These are phyloP conservation scores for Ischnura elegans DNA, from an alignment of 2,888 invertebrate genomes.

Conservation along the genomic window DNA sequence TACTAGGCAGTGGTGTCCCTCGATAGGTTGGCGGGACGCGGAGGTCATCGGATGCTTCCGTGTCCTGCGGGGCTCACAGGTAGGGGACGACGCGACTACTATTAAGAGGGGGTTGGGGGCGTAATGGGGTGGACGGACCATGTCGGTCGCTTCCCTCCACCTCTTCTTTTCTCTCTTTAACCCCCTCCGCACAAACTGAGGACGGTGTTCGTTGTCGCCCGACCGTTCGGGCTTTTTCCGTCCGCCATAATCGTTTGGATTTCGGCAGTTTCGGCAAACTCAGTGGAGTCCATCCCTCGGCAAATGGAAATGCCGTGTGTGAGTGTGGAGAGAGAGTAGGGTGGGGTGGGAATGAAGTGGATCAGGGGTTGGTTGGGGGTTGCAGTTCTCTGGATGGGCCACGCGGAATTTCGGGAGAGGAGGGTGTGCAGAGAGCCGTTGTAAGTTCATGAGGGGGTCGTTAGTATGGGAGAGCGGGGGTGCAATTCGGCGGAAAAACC, in stretches of 20 bases:
- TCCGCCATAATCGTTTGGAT: conserved; percentile 37
- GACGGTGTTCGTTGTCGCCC: background rate
- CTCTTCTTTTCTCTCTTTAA: background rate
- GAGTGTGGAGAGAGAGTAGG: background rate
- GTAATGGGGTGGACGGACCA: background rate
- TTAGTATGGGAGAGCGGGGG: background rate
- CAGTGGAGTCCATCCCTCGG: background rate
- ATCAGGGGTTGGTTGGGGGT: background rate
- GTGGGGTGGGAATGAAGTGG: background rate
- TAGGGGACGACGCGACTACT: background rate
- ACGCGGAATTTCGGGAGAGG: background rate
- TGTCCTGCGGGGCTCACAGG: too few relatives aligned
- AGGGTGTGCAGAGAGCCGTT: background rate
- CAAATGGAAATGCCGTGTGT: background rate
- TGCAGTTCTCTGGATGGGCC: background rate
- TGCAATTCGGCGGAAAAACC: conserved; percentile 5
- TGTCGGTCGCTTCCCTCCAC: background rate
- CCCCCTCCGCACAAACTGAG: background rate
- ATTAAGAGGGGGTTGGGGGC: too few relatives aligned
- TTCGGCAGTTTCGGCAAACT: background rate
- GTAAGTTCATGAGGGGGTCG: conserved; percentile 43
- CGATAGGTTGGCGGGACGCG: background rate
- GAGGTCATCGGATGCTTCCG: background rate
- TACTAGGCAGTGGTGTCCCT: background rate
- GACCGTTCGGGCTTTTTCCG: background rate